Conservation (phyloP, 2,113 vertebrate genomes). For the Mirounga angustirostris region DNA sequence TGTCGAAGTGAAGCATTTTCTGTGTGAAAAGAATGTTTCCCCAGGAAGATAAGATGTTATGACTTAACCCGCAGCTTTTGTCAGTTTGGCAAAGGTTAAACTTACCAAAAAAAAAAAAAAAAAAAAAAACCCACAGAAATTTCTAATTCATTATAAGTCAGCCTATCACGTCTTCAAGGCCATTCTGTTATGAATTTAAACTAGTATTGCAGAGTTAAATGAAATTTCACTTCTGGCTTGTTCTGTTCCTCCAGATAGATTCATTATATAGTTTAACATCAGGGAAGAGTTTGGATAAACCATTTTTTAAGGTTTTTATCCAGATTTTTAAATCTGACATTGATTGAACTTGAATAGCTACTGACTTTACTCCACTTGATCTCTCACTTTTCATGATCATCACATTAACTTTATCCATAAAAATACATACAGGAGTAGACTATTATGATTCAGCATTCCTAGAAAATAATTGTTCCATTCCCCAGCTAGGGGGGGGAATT, state of each 20-base stretch:
- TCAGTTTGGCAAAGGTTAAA: constrained; percentile 61
- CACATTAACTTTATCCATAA: not conserved
- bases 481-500: not conserved
- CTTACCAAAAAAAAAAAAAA: not conserved
- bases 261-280: not conserved
- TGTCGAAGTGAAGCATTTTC: not conserved
- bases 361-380: not conserved
- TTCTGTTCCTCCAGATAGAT: not conserved
- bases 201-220: not conserved
- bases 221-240: constrained; percentile 44
- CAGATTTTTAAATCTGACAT: not conserved
- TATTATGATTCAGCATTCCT: not conserved
- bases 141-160: not conserved
- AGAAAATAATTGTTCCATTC: not conserved
- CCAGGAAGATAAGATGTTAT: not conserved
- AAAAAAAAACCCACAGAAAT: not conserved
- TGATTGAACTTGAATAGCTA: not conserved
- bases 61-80: constrained; percentile 48
- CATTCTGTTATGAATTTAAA: constrained; percentile 51
- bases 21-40: not conserved
- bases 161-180: not conserved
- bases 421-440: not conserved
- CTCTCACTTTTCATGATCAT: not conserved
- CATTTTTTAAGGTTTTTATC: constrained; percentile 16
- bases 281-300: not conserved